Evolutionary conservation across 2,888 invertebrate genomes (phyloP), one percentile per base, ranked within the genome.

Genomic region (Graphium colonna): DNA sequence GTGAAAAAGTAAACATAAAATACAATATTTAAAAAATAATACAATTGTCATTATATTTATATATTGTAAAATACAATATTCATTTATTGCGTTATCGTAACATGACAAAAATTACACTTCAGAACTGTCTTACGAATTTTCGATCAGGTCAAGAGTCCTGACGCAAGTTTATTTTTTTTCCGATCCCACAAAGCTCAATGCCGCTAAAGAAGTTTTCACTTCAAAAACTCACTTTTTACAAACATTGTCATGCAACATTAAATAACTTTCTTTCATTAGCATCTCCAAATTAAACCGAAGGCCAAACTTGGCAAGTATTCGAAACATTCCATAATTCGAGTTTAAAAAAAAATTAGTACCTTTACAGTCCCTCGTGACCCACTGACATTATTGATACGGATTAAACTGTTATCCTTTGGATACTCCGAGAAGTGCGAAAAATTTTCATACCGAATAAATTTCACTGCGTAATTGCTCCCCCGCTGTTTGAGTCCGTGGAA

Each of bases 401-500:
- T 48, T 57, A 47, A 58, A 63, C 54, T 58, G 58, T 62, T 58
- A 60, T 56, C 52, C 56, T 58, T 40, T 55, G 44, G 48, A 49
- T 44, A 39, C 44, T 39, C 44, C 48, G 44, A 4, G 8, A n/a
- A 9, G 31, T 5, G 18, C n/a, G 31, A 44, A 15, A 49, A 52
- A 52, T 42, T 18, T 43, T 36, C 45, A 43, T 28, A 43, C 26
- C 36, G 21, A 38, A 39, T 15, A 49, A 31, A 53, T 49, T 53
- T 36, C 15, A 12, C 17, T n/a, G 46, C 28, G 46, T 48, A 53
- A 49, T 40, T 21, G 46, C 51, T 63, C 70, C 64, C 65, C 61
- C 55, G 65, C 21, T 56, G 65, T 65, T 65, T 67, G 67, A 70
- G 15, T 52, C 15, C 3, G 43, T 13, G 21, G 53, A 39, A 33